A percentile compares a stretch with the other conserved stretches of the same genome.
These are phyloP conservation scores for Caenorhabditis sp. DNA, from an alignment of 2,888 invertebrate species.

Conservation along the genomic window DNA sequence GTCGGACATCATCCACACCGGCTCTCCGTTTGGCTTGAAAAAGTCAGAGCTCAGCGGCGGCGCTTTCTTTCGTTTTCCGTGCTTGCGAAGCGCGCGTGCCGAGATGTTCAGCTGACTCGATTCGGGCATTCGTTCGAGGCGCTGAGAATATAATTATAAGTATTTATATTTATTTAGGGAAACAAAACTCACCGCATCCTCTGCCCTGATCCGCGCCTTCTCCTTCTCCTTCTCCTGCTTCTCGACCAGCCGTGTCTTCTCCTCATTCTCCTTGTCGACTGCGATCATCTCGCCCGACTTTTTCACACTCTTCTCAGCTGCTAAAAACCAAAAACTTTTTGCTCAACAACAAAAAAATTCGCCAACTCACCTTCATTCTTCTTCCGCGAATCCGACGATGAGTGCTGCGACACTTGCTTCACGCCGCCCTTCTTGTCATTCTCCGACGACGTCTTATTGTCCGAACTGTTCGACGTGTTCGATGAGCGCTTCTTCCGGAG, in stretches of 20 bases:
- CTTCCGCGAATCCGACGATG: not conserved
- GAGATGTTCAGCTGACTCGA: constrained; percentile 27
- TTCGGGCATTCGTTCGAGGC: constrained; percentile 47
- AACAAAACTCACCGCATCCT: too few species aligned
- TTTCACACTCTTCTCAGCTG: too few species aligned
- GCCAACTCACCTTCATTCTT: too few species aligned
- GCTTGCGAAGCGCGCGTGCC: constrained; percentile 1
- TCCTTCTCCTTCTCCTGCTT: constrained; percentile 14
- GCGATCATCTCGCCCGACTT: too few species aligned
- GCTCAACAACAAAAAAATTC: too few species aligned
- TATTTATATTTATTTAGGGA: too few species aligned
- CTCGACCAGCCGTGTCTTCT: too few species aligned
- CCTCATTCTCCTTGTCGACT: too few species aligned
- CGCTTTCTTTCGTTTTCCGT: not conserved
- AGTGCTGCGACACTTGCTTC: not conserved
- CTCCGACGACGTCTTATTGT: not conserved
- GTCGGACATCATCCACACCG: constrained; percentile 31
- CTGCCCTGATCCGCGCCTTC: too few species aligned
- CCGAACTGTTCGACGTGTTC: not conserved
- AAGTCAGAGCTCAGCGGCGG: not conserved
- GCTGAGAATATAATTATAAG: too few species aligned
- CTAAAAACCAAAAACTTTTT: too few species aligned
- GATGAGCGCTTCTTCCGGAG: constrained; percentile 29
- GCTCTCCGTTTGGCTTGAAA: constrained; percentile 39
- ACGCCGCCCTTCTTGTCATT: not conserved